Evolutionary conservation across 2,888 invertebrate genomes (phyloP).

Genomic region (Molorchus minor): DNA sequence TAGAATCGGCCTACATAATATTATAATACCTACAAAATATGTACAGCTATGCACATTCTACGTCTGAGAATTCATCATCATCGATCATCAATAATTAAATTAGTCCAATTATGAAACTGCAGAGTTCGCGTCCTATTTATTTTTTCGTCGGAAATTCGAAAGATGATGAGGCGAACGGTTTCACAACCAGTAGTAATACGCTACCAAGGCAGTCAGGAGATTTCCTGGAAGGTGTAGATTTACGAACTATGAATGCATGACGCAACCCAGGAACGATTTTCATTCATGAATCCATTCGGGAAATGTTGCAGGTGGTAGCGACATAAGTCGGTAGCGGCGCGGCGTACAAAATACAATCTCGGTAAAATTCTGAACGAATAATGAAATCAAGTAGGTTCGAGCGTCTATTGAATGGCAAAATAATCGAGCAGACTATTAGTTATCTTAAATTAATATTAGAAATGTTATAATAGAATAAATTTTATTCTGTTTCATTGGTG

Average conservation of each 20-base stretch:
- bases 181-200: constrained; percentile 4
- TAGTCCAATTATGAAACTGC: too few species aligned
- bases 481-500: too few species aligned
- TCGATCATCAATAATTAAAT: too few species aligned
- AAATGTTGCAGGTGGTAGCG: background rate
- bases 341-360: background rate
- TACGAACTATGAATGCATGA: constrained; percentile 4
- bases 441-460: too few species aligned
- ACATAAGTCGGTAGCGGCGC: background rate
- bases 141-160: background rate
- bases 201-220: constrained; percentile 12
- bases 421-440: too few species aligned
- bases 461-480: too few species aligned
- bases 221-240: constrained; percentile 16
- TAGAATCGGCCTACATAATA: too few species aligned
- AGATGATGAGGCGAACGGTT: constrained; percentile 1
- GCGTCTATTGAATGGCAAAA: too few species aligned
- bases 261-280: constrained; percentile 15
- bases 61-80: too few species aligned
- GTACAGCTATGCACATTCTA: too few species aligned
- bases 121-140: too few species aligned
- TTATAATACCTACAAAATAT: too few species aligned
- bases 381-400: background rate
- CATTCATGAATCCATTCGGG: constrained; percentile 16
- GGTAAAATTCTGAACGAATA: background rate